Base-by-base conservation (phyloP, 2,113 vertebrate species). In the Eonycteris spelaea region DNA sequence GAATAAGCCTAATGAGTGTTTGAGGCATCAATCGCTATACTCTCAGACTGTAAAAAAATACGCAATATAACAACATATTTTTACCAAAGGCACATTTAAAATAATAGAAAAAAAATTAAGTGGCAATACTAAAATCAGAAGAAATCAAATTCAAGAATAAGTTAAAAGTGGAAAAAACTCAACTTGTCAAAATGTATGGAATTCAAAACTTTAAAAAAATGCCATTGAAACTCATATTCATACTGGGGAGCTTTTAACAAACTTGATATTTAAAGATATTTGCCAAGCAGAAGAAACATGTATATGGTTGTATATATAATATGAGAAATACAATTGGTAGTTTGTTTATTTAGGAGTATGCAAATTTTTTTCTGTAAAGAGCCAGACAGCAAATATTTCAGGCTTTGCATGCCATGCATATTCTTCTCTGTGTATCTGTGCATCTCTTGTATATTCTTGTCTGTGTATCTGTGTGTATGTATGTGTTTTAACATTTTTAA, bases 311-410 rank as follows among this genome's bases (percentile, higher is more conserved):
- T 4, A 10, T 63, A 51, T 22, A 10, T 85, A 80, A 90, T 45
- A 35, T 83, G 21, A 86, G 16, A 63, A 19, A 48, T 63, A 74
- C 5, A 93, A 40, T 85, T 74, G 24, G 24, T 80, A 65, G 18
- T 82, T 86, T 93, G 13, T 59, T 87, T 68, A 73, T 48, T 85
- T 73, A 43, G 9, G 2, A 18, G 12, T 71, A 22, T 55, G 26
- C 6, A 80, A 59, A 43, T 43, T 15, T 3, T n/a, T 68, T 75
- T 57, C 65, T 91, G 8, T 93, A 73, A 68, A 79, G 33, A 83
- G n/a, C 24, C 45, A 95, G 7, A 45, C 40, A 94, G 10, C 19
- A 92, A 94, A 87, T 63, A 95, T 93, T 90, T 86, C 16, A 89
- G 73, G 26, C 22, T 96, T 88, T 48, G 8, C 51, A 74, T 18